Evolutionary conservation across 37 sponge, comb jelly and placozoan species (phyloP), one percentile per base, ranked within the genome.

Genomic region (Halisarca cf. caerulea): DNA sequence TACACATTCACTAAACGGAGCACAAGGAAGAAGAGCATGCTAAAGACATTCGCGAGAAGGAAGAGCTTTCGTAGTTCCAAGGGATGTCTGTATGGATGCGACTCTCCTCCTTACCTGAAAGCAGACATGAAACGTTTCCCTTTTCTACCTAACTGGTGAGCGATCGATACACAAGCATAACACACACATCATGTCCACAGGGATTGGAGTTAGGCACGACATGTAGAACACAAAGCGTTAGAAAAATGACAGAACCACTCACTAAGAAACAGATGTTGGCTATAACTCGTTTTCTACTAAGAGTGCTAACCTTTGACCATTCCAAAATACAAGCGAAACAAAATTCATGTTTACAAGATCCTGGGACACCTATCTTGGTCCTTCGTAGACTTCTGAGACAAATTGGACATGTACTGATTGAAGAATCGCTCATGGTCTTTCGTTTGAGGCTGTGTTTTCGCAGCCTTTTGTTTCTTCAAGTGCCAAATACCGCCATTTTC

Each of bases 291-390:
- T n/a, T n/a, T n/a, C n/a, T n/a, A n/a, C n/a, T n/a, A n/a, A n/a
- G 32, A 83, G 32, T n/a, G 40, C 79, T 57, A 30, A 91, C 96
- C 88, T 95, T 92, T 24, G 96, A 79, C 96, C 96, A 95, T 61
- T 92, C 96, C 7, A 70, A 34, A 15, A 95, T 92, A 72, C 96
- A 95, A 18, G 69, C 53, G 36, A 78, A 82, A 62, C 96, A 95
- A 78, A 95, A 95, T 44, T 58, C 34, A 54, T 95, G 96, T 21
- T 66, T 45, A 41, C 96, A 95, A 3, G 74, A 37, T 39, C 68
- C 75, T 3, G 88, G 92, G n/a, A 83, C 80, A 0, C 90, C 95
- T 0, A 94, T 79, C 36, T 82, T 81, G 30, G 79, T 58, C 45
- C 42, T 57, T 55, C 58, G 69, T 8, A 82, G 53, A 39, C 78